phyloP scores from a whole-genome alignment of 1,140 invertebrate species.

The Aphidius ervi region DNA sequence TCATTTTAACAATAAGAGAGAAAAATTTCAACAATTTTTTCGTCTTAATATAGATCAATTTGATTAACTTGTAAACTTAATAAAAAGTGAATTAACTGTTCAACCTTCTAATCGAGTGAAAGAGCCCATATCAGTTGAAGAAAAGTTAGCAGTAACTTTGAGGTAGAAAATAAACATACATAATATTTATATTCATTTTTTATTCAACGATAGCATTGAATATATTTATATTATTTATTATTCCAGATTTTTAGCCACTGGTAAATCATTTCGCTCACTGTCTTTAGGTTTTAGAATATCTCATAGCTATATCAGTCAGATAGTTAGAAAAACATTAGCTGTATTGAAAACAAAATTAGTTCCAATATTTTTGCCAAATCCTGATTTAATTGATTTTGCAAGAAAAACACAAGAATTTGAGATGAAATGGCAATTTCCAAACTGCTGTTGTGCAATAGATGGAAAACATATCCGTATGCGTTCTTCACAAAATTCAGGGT shows the following conservation, averaged over 20 bases:
- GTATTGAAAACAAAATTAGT: neutral
- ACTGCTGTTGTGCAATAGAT: constrained; percentile 5
- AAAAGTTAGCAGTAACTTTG: too few relatives aligned
- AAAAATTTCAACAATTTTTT: too few relatives aligned
- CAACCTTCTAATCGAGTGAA: too few relatives aligned
- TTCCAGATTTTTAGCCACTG: neutral
- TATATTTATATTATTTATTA: neutral
- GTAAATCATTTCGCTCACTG: neutral
- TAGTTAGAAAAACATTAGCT: neutral
- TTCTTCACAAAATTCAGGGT: constrained; percentile 23
- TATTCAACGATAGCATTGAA: too few relatives aligned
- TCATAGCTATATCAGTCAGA: neutral
- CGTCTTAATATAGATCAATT: too few relatives aligned
- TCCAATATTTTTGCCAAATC: neutral
- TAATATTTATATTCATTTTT: too few relatives aligned
- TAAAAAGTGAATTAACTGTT: too few relatives aligned
- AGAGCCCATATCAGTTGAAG: too few relatives aligned
- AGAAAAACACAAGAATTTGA: neutral
- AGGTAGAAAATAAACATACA: too few relatives aligned
- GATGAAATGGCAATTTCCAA: constrained; percentile 7
- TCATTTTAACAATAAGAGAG: too few relatives aligned
- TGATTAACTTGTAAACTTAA: too few relatives aligned
- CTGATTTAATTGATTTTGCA: neutral
- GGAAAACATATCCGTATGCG: constrained; percentile 17
- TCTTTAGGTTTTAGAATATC: neutral